phyloP scores from a whole-genome alignment of 1,140 invertebrate genomes.

The Diabrotica undecimpunctata region DNA sequence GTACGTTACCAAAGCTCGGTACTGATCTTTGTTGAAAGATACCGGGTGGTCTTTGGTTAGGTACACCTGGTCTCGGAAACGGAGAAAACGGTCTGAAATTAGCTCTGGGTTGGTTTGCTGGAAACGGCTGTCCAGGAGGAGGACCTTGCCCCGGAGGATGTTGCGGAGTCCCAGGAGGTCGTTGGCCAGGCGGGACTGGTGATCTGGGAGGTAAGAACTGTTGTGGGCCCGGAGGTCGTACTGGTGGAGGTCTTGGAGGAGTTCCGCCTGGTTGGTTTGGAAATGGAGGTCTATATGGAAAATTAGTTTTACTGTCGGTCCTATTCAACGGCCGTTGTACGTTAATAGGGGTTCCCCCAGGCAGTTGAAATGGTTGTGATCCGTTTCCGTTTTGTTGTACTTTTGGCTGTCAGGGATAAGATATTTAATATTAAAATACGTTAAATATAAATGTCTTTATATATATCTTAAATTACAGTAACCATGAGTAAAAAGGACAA shows the following conservation, averaged over 20 bases:
- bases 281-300: slow-evolving; percentile 34
- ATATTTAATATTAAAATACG: slow-evolving; percentile 7
- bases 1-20: slow-evolving; percentile 26
- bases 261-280: slow-evolving; percentile 28
- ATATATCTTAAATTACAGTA: not conserved
- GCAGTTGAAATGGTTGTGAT: slow-evolving; percentile 11
- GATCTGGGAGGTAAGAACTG: slow-evolving; percentile 30
- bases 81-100: slow-evolving; percentile 32
- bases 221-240: slow-evolving; percentile 16
- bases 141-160: slow-evolving; percentile 13
- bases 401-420: slow-evolving; percentile 13
- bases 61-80: slow-evolving; percentile 32
- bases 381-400: slow-evolving; percentile 14
- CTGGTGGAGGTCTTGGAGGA: slow-evolving; percentile 15
- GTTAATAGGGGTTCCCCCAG: slow-evolving; percentile 14
- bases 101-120: slow-evolving; percentile 18
- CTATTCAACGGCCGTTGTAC: slow-evolving; percentile 33
- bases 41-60: slow-evolving; percentile 32
- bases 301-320: slow-evolving; percentile 36
- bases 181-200: slow-evolving; percentile 25
- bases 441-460: not conserved
- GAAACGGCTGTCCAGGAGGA: slow-evolving; percentile 7
- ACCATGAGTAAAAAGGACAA: not conserved
- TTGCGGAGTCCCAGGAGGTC: slow-evolving; percentile 26
- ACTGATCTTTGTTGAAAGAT: slow-evolving; percentile 38